phyloP scores from a whole-genome alignment of 2,888 invertebrate genomes.

The Xiphydria camelus region DNA sequence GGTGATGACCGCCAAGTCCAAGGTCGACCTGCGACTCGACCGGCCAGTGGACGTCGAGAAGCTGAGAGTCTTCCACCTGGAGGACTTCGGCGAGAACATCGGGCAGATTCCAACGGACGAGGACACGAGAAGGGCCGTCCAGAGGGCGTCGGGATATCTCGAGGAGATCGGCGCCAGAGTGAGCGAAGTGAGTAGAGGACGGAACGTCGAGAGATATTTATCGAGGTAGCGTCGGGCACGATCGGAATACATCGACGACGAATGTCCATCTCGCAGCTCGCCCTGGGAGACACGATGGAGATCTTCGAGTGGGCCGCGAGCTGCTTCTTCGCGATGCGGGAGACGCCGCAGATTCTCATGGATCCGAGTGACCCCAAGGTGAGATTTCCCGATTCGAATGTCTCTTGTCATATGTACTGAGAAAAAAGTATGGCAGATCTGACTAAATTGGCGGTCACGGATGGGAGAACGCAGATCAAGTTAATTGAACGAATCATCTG shows the following conservation, averaged over 20 bases:
- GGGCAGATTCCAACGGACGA: slow-evolving; percentile 61
- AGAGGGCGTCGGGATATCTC: slow-evolving; percentile 60
- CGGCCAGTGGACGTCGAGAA: slow-evolving; percentile 60
- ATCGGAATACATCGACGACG: too few relatives aligned
- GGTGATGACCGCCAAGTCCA: slow-evolving; percentile 63
- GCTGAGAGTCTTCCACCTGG: slow-evolving; percentile 67
- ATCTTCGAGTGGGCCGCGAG: slow-evolving; percentile 61
- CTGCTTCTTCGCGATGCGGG: slow-evolving; percentile 61
- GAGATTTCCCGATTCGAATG: slow-evolving; percentile 12
- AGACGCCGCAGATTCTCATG: slow-evolving; percentile 62
- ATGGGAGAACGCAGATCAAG: too few relatives aligned
- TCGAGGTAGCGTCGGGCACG: too few relatives aligned
- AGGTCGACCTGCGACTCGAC: slow-evolving; percentile 57
- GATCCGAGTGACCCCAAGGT: slow-evolving; percentile 62
- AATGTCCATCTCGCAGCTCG: too few relatives aligned
- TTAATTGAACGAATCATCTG: too few relatives aligned
- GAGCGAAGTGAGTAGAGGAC: slow-evolving; percentile 53
- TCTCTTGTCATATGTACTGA: neutral
- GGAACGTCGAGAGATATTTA: too few relatives aligned
- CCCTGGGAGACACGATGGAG: slow-evolving; percentile 60
- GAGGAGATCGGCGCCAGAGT: slow-evolving; percentile 57
- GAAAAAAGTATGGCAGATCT: too few relatives aligned
- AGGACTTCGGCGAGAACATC: slow-evolving; percentile 63
- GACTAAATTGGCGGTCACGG: too few relatives aligned
- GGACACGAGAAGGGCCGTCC: slow-evolving; percentile 61